phyloP scores from a whole-genome alignment of 1,140 invertebrate genomes.

The Meloidogyne floridensis region DNA sequence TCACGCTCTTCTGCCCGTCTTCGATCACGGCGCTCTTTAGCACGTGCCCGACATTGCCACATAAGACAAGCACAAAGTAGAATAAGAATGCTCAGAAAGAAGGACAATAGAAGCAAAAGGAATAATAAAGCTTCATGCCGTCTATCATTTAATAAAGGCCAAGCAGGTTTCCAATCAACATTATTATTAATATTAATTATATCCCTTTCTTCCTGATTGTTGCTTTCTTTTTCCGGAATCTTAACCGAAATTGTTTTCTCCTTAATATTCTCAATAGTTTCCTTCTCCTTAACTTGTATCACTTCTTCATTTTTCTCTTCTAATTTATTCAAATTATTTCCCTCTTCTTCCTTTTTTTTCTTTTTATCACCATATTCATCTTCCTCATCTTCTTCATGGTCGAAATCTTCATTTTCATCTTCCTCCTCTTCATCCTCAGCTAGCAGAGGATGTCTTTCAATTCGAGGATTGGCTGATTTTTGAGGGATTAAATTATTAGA shows the following conservation, averaged over 20 bases:
- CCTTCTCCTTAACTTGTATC: background rate
- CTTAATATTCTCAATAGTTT: background rate
- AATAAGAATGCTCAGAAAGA: slow-evolving; percentile 43
- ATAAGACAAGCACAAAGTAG: slow-evolving; percentile 41
- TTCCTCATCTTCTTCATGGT: slow-evolving; percentile 11
- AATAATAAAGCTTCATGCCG: slow-evolving; percentile 19
- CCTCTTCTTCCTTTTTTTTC: background rate
- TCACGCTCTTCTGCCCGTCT: slow-evolving; percentile 4
- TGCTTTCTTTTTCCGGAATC: slow-evolving; percentile 18
- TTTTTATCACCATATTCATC: background rate
- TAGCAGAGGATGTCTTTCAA: slow-evolving; percentile 5
- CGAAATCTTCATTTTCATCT: slow-evolving; percentile 27
- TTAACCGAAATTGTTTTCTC: background rate
- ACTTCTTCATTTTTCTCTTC: background rate
- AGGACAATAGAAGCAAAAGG: slow-evolving; percentile 40
- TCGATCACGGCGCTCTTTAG: slow-evolving; percentile 15
- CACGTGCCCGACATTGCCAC: slow-evolving; percentile 44
- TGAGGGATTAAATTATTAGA: background rate
- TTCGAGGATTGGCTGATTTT: background rate
- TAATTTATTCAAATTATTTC: background rate
- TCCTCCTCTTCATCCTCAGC: slow-evolving; percentile 10
- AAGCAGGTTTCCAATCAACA: slow-evolving; percentile 11
- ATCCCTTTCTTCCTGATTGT: background rate
- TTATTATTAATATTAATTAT: slow-evolving; percentile 30
- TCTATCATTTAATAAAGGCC: slow-evolving; percentile 26